Base-by-base conservation (phyloP, 1,140 invertebrate species). In the Hyposmocoma kahamanoa region DNA sequence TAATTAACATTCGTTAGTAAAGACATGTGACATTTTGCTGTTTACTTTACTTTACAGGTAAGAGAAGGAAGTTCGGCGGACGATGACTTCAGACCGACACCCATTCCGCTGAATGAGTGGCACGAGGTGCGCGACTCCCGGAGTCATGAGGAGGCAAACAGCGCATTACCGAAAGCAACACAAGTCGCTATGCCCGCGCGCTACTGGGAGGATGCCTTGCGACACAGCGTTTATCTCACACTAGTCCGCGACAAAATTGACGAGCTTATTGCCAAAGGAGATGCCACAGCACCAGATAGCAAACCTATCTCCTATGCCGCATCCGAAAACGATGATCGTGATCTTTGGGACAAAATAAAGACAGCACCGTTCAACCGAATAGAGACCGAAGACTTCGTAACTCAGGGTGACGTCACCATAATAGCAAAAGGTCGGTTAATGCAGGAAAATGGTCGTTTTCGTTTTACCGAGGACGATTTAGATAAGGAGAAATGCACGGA, bases 331-430 rank as follows among this genome's bases (percentile, higher is more conserved):
- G 75, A 75, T 42, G 85, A 88, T 55, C 74, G 80, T 43, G 76
- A 88, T 41, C 67, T 89, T 22, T 87, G 87, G 70, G 75, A 87
- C 34, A 84, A 86, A 57, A 77, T 90, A 18, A 80, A 86, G 64
- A 68, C 65, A 15, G 88, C 90, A 1, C 88, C 88, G 0, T 88
- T 91, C 53, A 68, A 88, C 28, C 84, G 82, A 47, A 63, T 84
- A 22, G 58, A 59, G 21, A 72, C 79, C 26, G 71, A 80, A 9
- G 70, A 80, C 20, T 75, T 75, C 1, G 57, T 78, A 19, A 76
- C 83, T 10, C 88, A 88, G 42, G 89, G 90, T n/a, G 90, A 91
- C 45, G 88, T 91, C 13, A 87, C 88, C 0, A 86, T 89, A 22
- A 59, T 91, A 60, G 88, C 90, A 2, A 87, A 84, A 56, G 90